Evolutionary conservation across 1,140 invertebrate species (phyloP).

Genomic region (Drosophila arizonae): DNA sequence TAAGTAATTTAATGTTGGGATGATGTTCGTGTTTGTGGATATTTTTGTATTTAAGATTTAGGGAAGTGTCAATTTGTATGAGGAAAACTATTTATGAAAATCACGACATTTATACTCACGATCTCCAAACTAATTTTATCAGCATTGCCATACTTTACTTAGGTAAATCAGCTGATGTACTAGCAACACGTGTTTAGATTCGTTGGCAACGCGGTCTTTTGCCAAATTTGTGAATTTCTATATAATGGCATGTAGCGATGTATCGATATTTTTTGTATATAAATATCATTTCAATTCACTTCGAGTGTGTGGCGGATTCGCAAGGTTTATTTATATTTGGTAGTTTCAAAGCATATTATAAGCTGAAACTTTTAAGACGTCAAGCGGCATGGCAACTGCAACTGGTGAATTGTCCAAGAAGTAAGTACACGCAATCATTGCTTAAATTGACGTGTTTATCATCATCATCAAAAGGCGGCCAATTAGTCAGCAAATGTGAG

Average conservation of each 20-base stretch:
- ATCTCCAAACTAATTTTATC: neutral
- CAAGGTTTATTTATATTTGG: constrained; percentile 22
- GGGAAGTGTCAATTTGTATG: too few species aligned
- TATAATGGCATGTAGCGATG: neutral
- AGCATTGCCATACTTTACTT: constrained; percentile 18
- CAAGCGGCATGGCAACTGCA: constrained; percentile 67
- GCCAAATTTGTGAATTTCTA: neutral
- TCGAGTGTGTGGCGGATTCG: constrained; percentile 38
- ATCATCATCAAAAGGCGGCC: constrained; percentile 14
- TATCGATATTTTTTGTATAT: constrained; percentile 20
- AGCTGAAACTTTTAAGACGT: constrained; percentile 11
- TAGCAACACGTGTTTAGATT: constrained; percentile 28
- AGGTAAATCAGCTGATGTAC: constrained; percentile 19
- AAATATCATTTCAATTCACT: constrained; percentile 26
- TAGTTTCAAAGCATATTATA: neutral
- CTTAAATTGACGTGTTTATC: neutral
- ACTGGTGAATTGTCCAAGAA: constrained; percentile 79
- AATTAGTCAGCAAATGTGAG: constrained; percentile 53
- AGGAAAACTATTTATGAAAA: neutral
- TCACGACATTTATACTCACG: constrained; percentile 18
- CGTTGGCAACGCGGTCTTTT: constrained; percentile 13
- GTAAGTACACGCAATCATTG: constrained; percentile 55
- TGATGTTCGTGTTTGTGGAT: neutral
- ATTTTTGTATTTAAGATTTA: neutral
- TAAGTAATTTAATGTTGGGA: neutral